Base-by-base conservation (phyloP, 1,140 invertebrate species). In the Heliothis virescens region DNA sequence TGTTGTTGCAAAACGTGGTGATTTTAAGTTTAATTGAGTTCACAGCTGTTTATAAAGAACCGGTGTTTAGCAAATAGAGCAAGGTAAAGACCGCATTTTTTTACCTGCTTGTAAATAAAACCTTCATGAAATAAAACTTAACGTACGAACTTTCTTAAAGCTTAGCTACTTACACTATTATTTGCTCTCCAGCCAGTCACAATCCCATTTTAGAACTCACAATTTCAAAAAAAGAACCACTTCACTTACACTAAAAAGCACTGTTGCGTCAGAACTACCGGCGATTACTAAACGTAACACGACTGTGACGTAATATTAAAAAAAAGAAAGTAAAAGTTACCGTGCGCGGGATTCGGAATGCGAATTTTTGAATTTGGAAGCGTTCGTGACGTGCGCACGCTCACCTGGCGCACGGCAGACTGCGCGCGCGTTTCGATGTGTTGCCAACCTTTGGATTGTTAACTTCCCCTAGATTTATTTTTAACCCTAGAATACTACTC, bases 301-400 rank as follows among this genome's bases (percentile, higher is more conserved):
- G 62, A 69, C 48, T 67, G 72, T 86, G 83, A 87, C 86, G 83
- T 82, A 87, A 90, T 82, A 81, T 75, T 69, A 57, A 76, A 78
- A 78, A 88, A 77, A 81, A 75, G 82, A 88, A 92, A 90, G 90
- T 90, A 91, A 91, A 92, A 92, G 91, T 90, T 86, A 67, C 82
- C 75, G 75, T 79, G 85, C 84, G 85, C 67, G 67, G 53, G 55
- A 72, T 80, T 84, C 85, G 85, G 48, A 65, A 76, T 89, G 81
- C 82, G 76, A 91, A 85, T 90, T 90, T 34, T 84, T 79, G 86
- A 88, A 81, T 82, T 79, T 80, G 77, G 85, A 83, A 76, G 65
- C 83, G 77, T 77, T 67, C 26, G 79, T 83, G 59, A 86, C 91
- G 91, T 91, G 85, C 87, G 82, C 84, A 77, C 72, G 80, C 81